Evolutionary conservation across 2,113 vertebrate species (phyloP).

Genomic region (Plestiodon gilberti): DNA sequence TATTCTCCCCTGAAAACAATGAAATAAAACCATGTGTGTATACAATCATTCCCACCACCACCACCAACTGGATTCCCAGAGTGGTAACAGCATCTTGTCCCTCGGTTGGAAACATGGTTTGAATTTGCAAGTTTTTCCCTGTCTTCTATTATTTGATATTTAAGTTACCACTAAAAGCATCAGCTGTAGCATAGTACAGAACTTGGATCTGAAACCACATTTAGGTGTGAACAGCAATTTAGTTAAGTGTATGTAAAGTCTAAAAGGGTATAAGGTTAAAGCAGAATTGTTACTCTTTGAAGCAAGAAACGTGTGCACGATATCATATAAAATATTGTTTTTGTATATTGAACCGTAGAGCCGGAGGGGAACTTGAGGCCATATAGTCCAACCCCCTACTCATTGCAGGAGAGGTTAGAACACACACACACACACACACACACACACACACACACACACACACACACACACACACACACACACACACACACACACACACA

Average conservation of each 20-base stretch:
- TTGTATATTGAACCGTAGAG: too few relatives aligned
- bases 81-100: slow-evolving; percentile 35
- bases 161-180: slow-evolving; percentile 1
- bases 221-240: neutral
- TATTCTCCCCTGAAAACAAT: slow-evolving; percentile 51
- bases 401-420: too few relatives aligned
- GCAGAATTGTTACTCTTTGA: neutral
- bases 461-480: too few relatives aligned
- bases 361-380: too few relatives aligned
- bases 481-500: too few relatives aligned
- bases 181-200: neutral
- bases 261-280: neutral
- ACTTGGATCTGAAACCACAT: neutral
- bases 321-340: neutral
- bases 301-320: neutral
- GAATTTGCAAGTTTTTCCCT: neutral
- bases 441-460: too few relatives aligned
- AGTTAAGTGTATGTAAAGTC: neutral
- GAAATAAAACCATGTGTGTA: too few relatives aligned
- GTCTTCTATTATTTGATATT: slow-evolving; percentile 12
- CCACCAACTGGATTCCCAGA: slow-evolving; percentile 46
- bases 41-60: slow-evolving; percentile 49
- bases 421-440: too few relatives aligned
- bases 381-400: too few relatives aligned
- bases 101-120: slow-evolving; percentile 21